Percentiles rank a stretch among this genome's conserved stretches.
phyloP scores from a whole-genome alignment of 1,140 invertebrate species.

The Pseudomyrmex pallidus region DNA sequence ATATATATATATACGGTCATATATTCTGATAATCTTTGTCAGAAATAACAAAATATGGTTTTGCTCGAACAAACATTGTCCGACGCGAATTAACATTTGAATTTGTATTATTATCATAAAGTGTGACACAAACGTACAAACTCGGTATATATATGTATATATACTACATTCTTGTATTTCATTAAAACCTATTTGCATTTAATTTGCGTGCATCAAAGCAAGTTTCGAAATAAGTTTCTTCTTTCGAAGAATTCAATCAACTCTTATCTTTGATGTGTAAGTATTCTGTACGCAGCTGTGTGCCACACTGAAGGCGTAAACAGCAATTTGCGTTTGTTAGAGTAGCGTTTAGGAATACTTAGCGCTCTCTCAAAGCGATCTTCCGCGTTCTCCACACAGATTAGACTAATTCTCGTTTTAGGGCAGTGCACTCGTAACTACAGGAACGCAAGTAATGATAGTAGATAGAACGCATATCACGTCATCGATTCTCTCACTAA shows the following conservation, averaged over 20 bases:
- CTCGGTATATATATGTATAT: background rate
- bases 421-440: slow-evolving; percentile 52
- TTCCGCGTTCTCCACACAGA: slow-evolving; percentile 70
- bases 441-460: slow-evolving; percentile 9
- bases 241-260: background rate
- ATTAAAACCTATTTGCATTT: background rate
- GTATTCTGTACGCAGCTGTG: slow-evolving; percentile 29
- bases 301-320: slow-evolving; percentile 2
- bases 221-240: background rate
- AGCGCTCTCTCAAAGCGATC: slow-evolving; percentile 60
- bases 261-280: background rate
- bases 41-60: background rate
- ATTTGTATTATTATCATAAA: background rate
- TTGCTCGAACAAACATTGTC: background rate
- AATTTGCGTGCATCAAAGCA: background rate
- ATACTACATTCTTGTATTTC: no score
- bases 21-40: background rate
- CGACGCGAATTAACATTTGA: background rate
- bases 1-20: background rate
- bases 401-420: slow-evolving; percentile 44
- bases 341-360: slow-evolving; percentile 75
- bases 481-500: background rate
- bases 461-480: background rate
- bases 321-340: slow-evolving; percentile 67
- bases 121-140: background rate